Evolutionary conservation across 1,140 invertebrate genomes (phyloP), one percentile per base, ranked within the genome.

Genomic region (Neotoxoptera formosana): DNA sequence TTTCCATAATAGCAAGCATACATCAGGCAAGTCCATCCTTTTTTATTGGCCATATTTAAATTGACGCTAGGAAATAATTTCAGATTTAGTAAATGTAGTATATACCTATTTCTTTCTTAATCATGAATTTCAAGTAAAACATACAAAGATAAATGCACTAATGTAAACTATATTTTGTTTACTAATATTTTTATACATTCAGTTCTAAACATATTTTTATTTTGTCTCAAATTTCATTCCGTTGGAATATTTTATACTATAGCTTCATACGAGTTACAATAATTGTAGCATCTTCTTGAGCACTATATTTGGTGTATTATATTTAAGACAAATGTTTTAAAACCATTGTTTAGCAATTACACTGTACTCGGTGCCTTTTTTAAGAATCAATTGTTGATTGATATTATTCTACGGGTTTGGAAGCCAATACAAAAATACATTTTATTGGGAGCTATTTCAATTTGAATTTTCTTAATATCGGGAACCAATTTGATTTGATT

Each of bases 1-100:
- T 93, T 86, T 45, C 91, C 91, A 93, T 93, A 93, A 84, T 93
- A 93, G 81, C 91, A 93, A 51, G 91, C 81, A n/a, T 93, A 93
- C 91, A 93, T 93, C 23, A 93, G 17, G 81, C 48, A 93, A 53
- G 91, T 93, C 91, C 91, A 93, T 93, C 91, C 91, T 84, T 93
- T 93, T 41, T 93, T 53, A n/a, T 93, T 93, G 11, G 91, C 25
- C 17, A 23, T 86, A 41, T 93, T 84, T 45, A 93, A 86, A 84
- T 93, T 53, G 9, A 41, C 53, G 47, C 91, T 93, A 11, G 23
- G 36, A 53, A 86, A 93, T 56, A 45, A 56, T 67, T 67, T 60
- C 20, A 30, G 30, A 30, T 45, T 60, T 45, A 41, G 89, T 60
- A 20, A n/a, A 60, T 20, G 48, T 51, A 51, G 48, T 51, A 48